These are phyloP conservation scores for Pan paniscus DNA, from an alignment of 2,113 vertebrate species.

Conservation along the genomic window DNA sequence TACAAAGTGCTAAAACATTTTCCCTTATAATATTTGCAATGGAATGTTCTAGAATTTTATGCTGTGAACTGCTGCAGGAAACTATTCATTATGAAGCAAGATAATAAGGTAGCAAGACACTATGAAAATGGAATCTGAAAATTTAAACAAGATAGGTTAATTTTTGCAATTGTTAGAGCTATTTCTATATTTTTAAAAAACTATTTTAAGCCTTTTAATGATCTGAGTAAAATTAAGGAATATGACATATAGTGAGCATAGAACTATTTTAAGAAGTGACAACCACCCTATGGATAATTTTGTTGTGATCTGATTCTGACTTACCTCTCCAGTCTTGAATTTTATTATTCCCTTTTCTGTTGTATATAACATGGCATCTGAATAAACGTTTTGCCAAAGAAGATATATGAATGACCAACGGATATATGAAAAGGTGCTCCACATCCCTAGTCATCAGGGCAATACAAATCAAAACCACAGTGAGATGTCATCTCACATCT, in stretches of 20 bases:
- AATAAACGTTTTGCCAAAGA: background rate
- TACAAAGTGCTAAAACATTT: background rate
- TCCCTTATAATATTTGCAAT: background rate
- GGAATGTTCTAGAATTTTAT: background rate
- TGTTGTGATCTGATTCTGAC: background rate
- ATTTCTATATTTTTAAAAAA: background rate
- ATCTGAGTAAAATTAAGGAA: background rate
- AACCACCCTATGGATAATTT: background rate
- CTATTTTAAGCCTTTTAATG: background rate
- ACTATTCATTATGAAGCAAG: background rate
- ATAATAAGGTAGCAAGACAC: background rate
- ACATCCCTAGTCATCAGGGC: background rate
- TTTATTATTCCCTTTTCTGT: background rate
- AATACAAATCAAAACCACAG: background rate
- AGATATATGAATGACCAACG: fast-evolving
- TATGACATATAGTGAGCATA: background rate
- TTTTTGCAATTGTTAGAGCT: background rate
- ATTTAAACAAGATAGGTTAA: background rate
- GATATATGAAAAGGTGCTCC: background rate
- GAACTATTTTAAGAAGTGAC: background rate
- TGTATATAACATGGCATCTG: background rate
- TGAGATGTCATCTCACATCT: background rate
- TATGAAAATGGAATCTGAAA: background rate
- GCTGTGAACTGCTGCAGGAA: background rate
- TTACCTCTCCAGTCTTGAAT: background rate